These are phyloP conservation scores for Eustalomyia histrio DNA, from an alignment of 2,888 invertebrate genomes.

Conservation along the genomic window DNA sequence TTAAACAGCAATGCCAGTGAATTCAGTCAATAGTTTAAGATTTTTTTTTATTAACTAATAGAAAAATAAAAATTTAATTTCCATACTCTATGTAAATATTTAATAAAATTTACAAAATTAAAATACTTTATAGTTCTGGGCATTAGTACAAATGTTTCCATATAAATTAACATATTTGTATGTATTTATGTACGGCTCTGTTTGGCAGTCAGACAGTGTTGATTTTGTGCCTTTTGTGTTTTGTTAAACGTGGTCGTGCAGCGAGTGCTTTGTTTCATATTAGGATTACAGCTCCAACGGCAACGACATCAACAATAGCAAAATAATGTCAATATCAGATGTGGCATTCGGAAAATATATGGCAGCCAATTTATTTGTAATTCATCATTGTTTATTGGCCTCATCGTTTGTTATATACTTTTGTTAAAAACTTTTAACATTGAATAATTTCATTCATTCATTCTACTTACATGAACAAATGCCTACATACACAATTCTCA, in stretches of 20 bases:
- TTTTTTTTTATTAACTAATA: too few relatives aligned
- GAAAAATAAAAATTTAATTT: too few relatives aligned
- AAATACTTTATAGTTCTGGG: too few relatives aligned
- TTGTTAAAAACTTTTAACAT: slow-evolving; percentile 24
- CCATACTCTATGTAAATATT: too few relatives aligned
- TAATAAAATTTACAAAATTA: too few relatives aligned
- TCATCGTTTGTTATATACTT: slow-evolving; percentile 64
- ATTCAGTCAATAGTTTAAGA: too few relatives aligned
- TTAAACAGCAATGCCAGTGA: too few relatives aligned
- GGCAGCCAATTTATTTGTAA: slow-evolving; percentile 75
- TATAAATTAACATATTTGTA: not conserved
- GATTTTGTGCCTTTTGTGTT: not conserved
- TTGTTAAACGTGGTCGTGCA: not conserved
- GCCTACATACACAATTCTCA: not conserved
- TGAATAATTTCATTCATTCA: slow-evolving; percentile 30
- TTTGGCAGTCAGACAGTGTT: not conserved
- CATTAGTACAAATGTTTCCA: too few relatives aligned
- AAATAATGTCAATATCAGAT: slow-evolving; percentile 29
- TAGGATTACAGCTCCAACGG: not conserved
- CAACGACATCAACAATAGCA: not conserved
- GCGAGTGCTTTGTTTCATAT: slow-evolving; percentile 7
- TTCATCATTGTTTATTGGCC: slow-evolving; percentile 76
- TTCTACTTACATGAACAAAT: not conserved
- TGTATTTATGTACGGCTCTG: not conserved
- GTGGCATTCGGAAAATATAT: slow-evolving; percentile 69